These are phyloP conservation scores for Itoplectis maculator DNA, from an alignment of 2,888 invertebrate genomes.

Conservation along the genomic window DNA sequence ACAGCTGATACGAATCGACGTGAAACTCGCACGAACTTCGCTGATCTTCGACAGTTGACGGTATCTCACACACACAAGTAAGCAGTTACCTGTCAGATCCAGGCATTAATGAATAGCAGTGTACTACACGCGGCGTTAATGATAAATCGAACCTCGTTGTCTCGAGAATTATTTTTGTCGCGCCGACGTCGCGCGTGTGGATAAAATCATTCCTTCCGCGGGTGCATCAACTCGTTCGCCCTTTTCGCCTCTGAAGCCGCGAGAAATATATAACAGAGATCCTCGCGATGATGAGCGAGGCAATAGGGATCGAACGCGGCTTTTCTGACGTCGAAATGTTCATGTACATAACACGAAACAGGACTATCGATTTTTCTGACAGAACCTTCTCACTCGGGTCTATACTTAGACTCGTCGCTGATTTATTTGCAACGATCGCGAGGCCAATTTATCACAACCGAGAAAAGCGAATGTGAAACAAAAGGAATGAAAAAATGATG, in stretches of 20 bases:
- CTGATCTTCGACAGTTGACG: no score
- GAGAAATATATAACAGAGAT: neutral
- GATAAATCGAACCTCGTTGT: slow-evolving; percentile 38
- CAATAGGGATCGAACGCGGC: slow-evolving; percentile 21
- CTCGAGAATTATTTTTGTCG: slow-evolving; percentile 42
- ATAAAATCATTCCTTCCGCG: slow-evolving; percentile 10
- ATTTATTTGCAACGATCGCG: neutral
- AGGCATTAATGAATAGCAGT: no score
- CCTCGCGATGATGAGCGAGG: neutral
- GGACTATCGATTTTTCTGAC: slow-evolving; percentile 52
- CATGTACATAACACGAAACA: neutral
- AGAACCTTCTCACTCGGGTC: slow-evolving; percentile 38
- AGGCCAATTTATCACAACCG: neutral
- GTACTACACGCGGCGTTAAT: slow-evolving; percentile 23
- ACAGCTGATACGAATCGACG: no score
- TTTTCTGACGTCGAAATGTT: slow-evolving; percentile 24
- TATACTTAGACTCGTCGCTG: slow-evolving; percentile 33
- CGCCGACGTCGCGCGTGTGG: neutral
- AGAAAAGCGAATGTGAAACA: neutral
- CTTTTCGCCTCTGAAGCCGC: neutral
- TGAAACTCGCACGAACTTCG: no score
- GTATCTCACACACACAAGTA: no score
- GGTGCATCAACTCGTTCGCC: slow-evolving; percentile 7
- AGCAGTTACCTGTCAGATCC: no score
- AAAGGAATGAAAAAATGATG: neutral